Percentiles rank a stretch among this genome's conserved stretches.
Evolutionary conservation across 2,797 vertebrate genomes (phyloP).

Genomic region (Chloroceryle amazona): DNA sequence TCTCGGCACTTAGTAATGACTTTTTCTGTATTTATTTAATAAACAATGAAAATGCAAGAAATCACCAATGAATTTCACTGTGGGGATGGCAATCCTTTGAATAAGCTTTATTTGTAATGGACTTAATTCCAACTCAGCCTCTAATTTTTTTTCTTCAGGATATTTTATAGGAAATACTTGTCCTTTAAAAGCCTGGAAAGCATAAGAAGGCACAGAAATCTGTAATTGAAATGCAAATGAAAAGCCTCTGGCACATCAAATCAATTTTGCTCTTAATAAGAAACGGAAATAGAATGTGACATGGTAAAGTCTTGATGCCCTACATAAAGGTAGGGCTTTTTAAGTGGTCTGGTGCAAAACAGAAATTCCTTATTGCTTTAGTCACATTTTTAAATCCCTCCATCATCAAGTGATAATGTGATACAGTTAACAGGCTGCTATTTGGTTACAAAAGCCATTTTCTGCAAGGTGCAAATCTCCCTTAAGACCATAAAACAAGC

Average conservation of each 20-base stretch:
- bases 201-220: neutral
- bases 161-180: neutral
- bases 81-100: neutral
- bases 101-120: constrained; percentile 24
- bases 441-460: neutral
- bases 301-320: neutral
- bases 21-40: neutral
- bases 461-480: neutral
- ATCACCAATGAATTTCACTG: neutral
- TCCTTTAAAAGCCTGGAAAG: constrained; percentile 16
- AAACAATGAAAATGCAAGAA: neutral
- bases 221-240: constrained; percentile 57
- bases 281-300: constrained; percentile 1
- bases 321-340: neutral
- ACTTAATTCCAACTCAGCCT: neutral
- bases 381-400: neutral
- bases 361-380: constrained; percentile 8
- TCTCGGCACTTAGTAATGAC: neutral
- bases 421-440: constrained; percentile 7
- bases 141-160: neutral
- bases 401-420: neutral
- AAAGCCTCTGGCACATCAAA: constrained; percentile 14
- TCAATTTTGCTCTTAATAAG: constrained; percentile 49
- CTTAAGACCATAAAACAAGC: neutral
- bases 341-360: neutral